phyloP scores from a whole-genome alignment of 2,888 invertebrate species.

The Notodonta ziczac region DNA sequence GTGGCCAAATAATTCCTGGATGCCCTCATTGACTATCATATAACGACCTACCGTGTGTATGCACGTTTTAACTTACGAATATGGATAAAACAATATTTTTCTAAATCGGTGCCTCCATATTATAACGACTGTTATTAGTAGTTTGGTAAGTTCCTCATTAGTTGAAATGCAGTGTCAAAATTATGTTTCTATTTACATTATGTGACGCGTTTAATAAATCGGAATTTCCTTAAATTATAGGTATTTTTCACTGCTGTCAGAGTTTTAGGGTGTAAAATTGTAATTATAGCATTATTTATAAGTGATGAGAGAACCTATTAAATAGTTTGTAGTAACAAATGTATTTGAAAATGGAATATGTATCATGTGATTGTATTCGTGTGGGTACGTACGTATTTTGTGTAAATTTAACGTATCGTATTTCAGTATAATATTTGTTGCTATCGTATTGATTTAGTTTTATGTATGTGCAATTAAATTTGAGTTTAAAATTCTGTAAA shows the following conservation, averaged over 20 bases:
- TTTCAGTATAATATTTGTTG: slow-evolving; percentile 21
- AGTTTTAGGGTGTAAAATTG: not conserved
- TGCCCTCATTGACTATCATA: too few relatives aligned
- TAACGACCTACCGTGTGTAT: slow-evolving; percentile 2
- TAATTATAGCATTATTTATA: not conserved
- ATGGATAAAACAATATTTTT: not conserved
- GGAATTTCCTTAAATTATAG: not conserved
- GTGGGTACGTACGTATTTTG: slow-evolving; percentile 29
- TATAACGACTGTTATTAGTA: not conserved
- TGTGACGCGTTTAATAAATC: not conserved
- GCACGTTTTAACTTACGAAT: slow-evolving; percentile 10
- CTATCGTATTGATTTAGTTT: slow-evolving; percentile 34
- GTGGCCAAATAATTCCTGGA: too few relatives aligned
- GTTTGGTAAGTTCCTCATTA: not conserved
- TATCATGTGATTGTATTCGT: slow-evolving; percentile 21
- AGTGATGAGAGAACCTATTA: slow-evolving; percentile 17
- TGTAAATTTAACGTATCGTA: slow-evolving; percentile 32
- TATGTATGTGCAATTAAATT: slow-evolving; percentile 29
- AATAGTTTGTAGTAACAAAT: slow-evolving; percentile 24
- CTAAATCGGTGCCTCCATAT: not conserved
- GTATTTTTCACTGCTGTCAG: slow-evolving; percentile 1
- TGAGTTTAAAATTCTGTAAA: slow-evolving; percentile 35
- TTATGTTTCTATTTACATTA: not conserved
- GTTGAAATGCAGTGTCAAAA: slow-evolving; percentile 17
- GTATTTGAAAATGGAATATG: slow-evolving; percentile 27